Base-by-base conservation (phyloP, 2,888 invertebrate genomes). In the Strigamia transsilvanica region DNA sequence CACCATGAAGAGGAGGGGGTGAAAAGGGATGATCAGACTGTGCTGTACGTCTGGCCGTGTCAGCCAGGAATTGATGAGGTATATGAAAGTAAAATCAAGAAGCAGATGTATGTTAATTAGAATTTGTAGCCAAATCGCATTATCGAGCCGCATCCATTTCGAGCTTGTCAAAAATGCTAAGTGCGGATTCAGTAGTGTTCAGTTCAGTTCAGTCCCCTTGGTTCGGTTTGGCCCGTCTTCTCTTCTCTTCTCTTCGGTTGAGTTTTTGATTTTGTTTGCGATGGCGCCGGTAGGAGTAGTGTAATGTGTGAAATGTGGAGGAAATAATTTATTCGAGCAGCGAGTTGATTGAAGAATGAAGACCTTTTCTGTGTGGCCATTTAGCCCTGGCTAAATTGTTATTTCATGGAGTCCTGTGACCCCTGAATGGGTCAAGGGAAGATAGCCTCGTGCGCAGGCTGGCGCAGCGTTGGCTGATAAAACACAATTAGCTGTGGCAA, bases 41-140 rank as follows among this genome's bases (percentile, higher is more conserved):
- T 18, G 23, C 61, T 66, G 61, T 18, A 66, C 18, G 61, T 66
- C 61, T 66, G 61, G 61, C 61, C 18, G 61, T 66, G 61, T 66
- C 61, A 66, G 61, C 38, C 13, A 78, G 41, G 27, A 78, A 78
- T 78, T 78, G 78, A 78, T 78, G 78, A 78, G 78, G 41, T 78
- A 34, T 41, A 78, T 78, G 78, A 78, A 78, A 78, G 78, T 78
- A 41, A 78, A 41, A 78, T 66, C 61, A 66, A 66, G 78, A 34
- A 38, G 78, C 38, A 41, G 61, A 66, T 66, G 61, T 78, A 78
- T 78, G 78, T 78, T 78, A 78, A 78, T 78, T 41, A 78, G 78
- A 78, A 41, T 38, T 41, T 78, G 9, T 66, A 21, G n/a, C 21
- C 61, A 66, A 66, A 66, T 66, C 61, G 61, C 61, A 66, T 66